These are phyloP conservation scores for Anguilla megastoma DNA, from an alignment of 2,797 vertebrate species.

Conservation along the genomic window DNA sequence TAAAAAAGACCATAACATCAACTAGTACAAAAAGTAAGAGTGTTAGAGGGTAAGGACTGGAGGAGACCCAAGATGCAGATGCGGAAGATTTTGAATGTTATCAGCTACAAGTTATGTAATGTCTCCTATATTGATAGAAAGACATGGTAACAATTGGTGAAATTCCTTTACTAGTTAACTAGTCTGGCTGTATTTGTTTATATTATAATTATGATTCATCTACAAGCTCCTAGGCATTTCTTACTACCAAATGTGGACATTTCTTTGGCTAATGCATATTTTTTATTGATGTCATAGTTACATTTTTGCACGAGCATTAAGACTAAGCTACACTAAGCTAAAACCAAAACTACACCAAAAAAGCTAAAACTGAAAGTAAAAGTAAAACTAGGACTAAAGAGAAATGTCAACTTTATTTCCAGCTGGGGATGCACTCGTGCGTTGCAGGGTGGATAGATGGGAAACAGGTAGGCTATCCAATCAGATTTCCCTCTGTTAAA, in stretches of 20 bases:
- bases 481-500: conserved; percentile 73
- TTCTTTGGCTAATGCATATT: background rate
- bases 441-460: conserved; percentile 88
- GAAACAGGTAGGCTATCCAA: conserved; percentile 83
- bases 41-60: too few species aligned
- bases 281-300: background rate
- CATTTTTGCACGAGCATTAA: background rate
- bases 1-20: too few species aligned
- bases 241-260: background rate
- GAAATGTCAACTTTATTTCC: conserved; percentile 6
- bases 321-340: background rate
- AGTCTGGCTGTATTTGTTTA: too few species aligned
- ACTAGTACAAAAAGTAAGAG: too few species aligned
- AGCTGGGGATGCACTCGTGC: conserved; percentile 92
- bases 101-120: background rate
- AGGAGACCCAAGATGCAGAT: too few species aligned
- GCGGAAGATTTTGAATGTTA: too few species aligned
- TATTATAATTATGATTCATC: too few species aligned
- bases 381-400: background rate
- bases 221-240: background rate
- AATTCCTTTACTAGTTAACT: too few species aligned
- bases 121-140: background rate
- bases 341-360: background rate
- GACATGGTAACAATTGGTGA: too few species aligned
- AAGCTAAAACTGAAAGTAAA: background rate